phyloP scores from a whole-genome alignment of 2,113 vertebrate species.

The Phaethornis superciliosus region DNA sequence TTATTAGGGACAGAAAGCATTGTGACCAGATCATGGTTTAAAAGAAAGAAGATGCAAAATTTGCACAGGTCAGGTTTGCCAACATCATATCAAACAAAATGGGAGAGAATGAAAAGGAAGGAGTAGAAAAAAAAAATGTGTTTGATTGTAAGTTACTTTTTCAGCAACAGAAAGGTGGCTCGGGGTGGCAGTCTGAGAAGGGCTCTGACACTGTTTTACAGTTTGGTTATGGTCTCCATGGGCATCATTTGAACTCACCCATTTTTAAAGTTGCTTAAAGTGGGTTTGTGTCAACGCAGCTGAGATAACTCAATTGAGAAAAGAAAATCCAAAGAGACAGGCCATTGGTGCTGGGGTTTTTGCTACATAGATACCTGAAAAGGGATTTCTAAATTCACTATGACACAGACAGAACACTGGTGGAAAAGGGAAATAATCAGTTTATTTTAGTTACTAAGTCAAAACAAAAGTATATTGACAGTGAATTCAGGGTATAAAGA shows the following conservation, averaged over 20 bases:
- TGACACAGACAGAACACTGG: slow-evolving; percentile 57
- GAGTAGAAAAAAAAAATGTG: not conserved
- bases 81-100: not conserved
- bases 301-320: slow-evolving; percentile 34
- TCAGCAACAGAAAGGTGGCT: not conserved
- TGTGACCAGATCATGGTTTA: not conserved
- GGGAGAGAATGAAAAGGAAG: not conserved
- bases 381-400: slow-evolving; percentile 55
- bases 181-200: not conserved
- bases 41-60: not conserved
- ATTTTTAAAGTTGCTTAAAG: slow-evolving; percentile 21
- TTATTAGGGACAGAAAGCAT: not conserved
- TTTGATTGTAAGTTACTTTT: not conserved
- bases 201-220: not conserved
- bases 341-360: slow-evolving; percentile 19
- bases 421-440: slow-evolving; percentile 58
- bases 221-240: not conserved
- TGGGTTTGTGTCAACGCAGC: slow-evolving; percentile 36
- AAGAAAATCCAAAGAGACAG: slow-evolving; percentile 48
- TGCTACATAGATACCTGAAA: slow-evolving; percentile 63
- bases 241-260: not conserved
- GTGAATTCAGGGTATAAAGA: slow-evolving; percentile 30
- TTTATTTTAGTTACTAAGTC: slow-evolving; percentile 63
- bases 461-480: slow-evolving; percentile 60
- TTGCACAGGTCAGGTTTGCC: not conserved